A percentile compares a stretch with the other conserved stretches of the same genome.
Evolutionary conservation across 2,797 vertebrate species (phyloP).

Genomic region (Pampus argenteus): DNA sequence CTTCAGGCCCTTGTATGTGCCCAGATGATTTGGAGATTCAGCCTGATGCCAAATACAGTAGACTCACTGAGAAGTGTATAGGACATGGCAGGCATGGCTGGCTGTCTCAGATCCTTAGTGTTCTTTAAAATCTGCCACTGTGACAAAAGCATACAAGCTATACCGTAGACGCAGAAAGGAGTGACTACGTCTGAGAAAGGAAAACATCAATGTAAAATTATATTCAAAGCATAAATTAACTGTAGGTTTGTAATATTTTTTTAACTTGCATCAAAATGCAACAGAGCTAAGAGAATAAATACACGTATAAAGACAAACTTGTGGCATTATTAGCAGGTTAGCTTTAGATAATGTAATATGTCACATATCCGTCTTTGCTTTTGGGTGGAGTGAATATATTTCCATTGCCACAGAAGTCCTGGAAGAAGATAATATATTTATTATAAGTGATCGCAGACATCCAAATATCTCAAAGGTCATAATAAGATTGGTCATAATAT

Average conservation of each 20-base stretch:
- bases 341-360: neutral
- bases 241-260: slow-evolving; percentile 1
- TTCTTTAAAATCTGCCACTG: slow-evolving; percentile 22
- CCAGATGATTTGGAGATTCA: slow-evolving; percentile 28
- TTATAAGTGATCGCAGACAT: neutral
- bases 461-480: neutral
- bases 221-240: neutral
- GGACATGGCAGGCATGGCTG: slow-evolving; percentile 32
- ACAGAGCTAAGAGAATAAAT: neutral
- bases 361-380: neutral
- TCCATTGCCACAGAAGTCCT: neutral
- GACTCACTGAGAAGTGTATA: slow-evolving; percentile 27
- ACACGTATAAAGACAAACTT: neutral
- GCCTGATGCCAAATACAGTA: slow-evolving; percentile 18
- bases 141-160: slow-evolving; percentile 10
- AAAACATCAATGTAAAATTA: neutral
- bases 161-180: neutral
- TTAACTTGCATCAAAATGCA: neutral
- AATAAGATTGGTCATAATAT: neutral
- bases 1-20: slow-evolving; percentile 1
- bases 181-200: neutral
- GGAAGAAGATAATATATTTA: neutral
- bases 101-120: slow-evolving; percentile 30
- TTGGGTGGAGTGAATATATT: neutral
- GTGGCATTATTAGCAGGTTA: neutral